phyloP scores from a whole-genome alignment of 2,888 invertebrate species.

The Plusia festucae region DNA sequence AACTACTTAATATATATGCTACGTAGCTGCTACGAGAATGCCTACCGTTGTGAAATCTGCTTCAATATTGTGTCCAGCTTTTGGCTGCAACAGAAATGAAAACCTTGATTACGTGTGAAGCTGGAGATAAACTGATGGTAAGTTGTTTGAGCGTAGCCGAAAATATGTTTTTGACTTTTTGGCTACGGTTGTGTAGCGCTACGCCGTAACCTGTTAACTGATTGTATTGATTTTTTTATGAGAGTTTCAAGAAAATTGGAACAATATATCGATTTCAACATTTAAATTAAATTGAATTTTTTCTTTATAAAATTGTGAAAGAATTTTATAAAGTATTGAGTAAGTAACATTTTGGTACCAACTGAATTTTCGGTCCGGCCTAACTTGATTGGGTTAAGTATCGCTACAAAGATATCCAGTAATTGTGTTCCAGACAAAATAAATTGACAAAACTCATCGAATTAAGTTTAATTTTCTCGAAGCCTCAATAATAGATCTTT shows the following conservation, averaged over 20 bases:
- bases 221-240: not conserved
- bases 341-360: not conserved
- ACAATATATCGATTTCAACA: too few relatives aligned
- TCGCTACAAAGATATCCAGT: not conserved
- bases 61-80: constrained; percentile 95
- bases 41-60: constrained; percentile 71
- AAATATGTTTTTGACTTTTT: not conserved
- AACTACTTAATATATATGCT: constrained; percentile 62
- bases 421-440: not conserved
- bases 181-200: not conserved
- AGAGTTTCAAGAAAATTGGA: not conserved
- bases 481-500: too few relatives aligned
- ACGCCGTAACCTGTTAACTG: not conserved
- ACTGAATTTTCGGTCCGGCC: too few relatives aligned
- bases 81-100: constrained; percentile 90
- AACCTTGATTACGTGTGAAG: constrained; percentile 49
- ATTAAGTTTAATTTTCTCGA: not conserved
- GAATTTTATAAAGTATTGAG: too few relatives aligned
- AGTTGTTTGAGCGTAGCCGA: not conserved
- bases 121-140: constrained; percentile 23
- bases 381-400: not conserved
- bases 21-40: constrained; percentile 74
- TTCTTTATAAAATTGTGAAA: too few relatives aligned
- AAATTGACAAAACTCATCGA: not conserved
- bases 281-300: too few relatives aligned